Conservation (phyloP, 2,113 vertebrate genomes). For the Peromyscus leucopus region DNA sequence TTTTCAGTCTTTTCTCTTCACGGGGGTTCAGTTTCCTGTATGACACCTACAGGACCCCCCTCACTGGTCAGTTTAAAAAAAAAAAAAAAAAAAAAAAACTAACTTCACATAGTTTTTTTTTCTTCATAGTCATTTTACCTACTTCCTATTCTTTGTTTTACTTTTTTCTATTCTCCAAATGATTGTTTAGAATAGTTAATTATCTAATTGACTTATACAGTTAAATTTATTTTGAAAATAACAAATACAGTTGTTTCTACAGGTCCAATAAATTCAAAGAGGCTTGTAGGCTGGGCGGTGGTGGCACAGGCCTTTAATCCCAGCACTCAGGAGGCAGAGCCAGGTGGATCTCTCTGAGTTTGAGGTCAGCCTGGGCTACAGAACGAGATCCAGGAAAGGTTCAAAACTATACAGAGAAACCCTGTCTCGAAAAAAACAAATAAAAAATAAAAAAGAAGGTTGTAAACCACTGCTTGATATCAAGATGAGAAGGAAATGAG, state of each 20-base stretch:
- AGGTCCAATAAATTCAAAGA: not conserved
- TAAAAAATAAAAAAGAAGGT: not conserved
- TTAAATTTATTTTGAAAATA: conserved; percentile 49
- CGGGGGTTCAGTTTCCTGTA: too few relatives aligned
- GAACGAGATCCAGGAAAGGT: too few relatives aligned
- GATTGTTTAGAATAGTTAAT: not conserved
- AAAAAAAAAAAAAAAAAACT: not conserved
- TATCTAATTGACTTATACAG: not conserved
- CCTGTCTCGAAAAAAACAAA: too few relatives aligned
- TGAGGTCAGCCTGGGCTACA: too few relatives aligned
- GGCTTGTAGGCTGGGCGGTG: not conserved
- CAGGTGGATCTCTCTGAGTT: too few relatives aligned
- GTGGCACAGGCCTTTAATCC: too few relatives aligned
- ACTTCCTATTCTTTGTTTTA: not conserved
- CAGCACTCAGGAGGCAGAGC: too few relatives aligned
- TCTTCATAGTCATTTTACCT: not conserved
- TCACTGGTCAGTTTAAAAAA: too few relatives aligned
- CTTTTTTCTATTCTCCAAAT: not conserved
- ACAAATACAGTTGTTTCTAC: not conserved
- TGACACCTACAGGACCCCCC: too few relatives aligned
- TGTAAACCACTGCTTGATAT: not conserved
- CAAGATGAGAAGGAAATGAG: not conserved
- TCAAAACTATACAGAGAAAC: too few relatives aligned
- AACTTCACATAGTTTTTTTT: not conserved
- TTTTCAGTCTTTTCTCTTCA: too few relatives aligned